A percentile compares a stretch with the other conserved stretches of the same genome.
Conservation (phyloP, 2,888 invertebrate genomes). For the Parnassius mnemosyne region DNA sequence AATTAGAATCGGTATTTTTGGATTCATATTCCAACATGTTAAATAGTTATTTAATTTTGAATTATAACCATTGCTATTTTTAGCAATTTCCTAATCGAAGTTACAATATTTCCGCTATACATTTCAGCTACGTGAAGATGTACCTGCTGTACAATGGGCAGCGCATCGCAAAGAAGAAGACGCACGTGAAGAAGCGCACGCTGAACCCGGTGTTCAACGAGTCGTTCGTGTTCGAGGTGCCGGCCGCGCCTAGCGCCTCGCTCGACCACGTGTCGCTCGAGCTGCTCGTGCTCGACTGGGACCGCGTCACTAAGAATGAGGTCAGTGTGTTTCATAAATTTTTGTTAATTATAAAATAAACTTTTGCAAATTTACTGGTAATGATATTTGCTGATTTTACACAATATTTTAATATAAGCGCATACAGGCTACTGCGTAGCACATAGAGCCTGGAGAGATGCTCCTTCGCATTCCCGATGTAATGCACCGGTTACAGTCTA, state of each 20-base stretch:
- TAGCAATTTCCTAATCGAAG: neutral
- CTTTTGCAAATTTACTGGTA: too few species aligned
- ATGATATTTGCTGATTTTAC: too few species aligned
- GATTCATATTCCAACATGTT: too few species aligned
- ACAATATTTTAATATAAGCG: neutral
- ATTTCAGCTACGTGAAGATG: conserved; percentile 91
- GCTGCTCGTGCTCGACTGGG: conserved; percentile 96
- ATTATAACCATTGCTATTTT: too few species aligned
- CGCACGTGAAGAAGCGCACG: conserved; percentile 98
- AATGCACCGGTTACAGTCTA: too few species aligned
- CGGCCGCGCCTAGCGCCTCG: conserved; percentile 85
- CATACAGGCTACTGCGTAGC: neutral
- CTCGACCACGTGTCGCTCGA: conserved; percentile 92
- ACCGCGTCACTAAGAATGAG: conserved; percentile 99
- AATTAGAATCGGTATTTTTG: too few species aligned
- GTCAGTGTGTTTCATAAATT: conserved; percentile 74
- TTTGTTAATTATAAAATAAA: neutral
- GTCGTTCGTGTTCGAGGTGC: conserved; percentile 98
- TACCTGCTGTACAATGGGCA: conserved; percentile 98
- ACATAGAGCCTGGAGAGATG: too few species aligned
- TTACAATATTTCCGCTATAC: neutral
- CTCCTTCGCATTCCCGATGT: too few species aligned
- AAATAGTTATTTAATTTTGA: too few species aligned
- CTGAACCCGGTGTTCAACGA: conserved; percentile 99
- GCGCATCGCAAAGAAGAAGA: conserved; percentile 99